Base-by-base conservation (phyloP, 2,113 vertebrate species). In the Vombatus ursinus region DNA sequence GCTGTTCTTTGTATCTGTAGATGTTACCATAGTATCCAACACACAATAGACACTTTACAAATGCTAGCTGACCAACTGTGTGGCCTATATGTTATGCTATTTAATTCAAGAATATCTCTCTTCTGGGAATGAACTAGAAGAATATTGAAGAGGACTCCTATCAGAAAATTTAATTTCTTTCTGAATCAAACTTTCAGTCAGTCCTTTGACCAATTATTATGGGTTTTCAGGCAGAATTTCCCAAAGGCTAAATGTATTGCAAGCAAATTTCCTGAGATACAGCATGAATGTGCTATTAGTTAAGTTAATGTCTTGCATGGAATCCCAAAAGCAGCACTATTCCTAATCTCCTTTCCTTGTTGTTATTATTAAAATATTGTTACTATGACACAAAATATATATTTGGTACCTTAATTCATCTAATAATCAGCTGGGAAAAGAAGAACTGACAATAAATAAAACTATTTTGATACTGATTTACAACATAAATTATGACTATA, bases 191-290 rank as follows among this genome's bases (percentile, higher is more conserved):
- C 19, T 61, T 95, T 96, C 94, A 93, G 53, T 89, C 47, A 95
- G 96, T 95, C 26, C 90, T 93, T 93, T 77, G 57, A 50, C 89
- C 95, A 95, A 95, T 97, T 94, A 95, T 50, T 37, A 96, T 97
- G 61, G 92, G 54, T 91, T 90, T 26, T 95, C n/a, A 98, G 24
- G 25, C 92, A 94, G 49, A 14, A 0, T 92, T 96, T 97, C n/a
- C 90, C 37, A 52, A 37, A 90, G 92, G 31, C 10, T 14, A 23
- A 50, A 89, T 92, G 52, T 53, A 96, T 90, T 92, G 19, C 51
- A 97, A 94, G 95, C 52, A 94, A 77, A 89, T 97, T 94, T 57
- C 8, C 77, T 68, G 24, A 96, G 96, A 96, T 24, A 94, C 47
- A 91, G 37, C 10, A 49, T 37, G 94, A 0, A 44, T 44, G 22